phyloP scores from a whole-genome alignment of 1,140 invertebrate genomes.

The Ceratitis capitata region DNA sequence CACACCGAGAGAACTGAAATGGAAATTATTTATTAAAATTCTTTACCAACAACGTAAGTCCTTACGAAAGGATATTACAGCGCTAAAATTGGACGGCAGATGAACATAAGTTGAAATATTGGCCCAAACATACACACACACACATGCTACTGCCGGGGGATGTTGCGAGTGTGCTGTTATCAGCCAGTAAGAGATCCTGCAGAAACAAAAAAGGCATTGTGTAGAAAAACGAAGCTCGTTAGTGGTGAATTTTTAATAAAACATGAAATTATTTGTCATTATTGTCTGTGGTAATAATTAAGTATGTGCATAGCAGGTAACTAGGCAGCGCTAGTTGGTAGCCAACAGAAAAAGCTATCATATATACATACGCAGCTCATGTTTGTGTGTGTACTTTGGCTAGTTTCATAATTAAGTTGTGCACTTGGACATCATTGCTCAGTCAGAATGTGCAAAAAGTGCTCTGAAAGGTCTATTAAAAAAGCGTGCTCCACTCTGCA shows the following conservation, averaged over 20 bases:
- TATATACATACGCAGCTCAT: background rate
- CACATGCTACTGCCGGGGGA: background rate
- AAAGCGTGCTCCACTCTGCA: background rate
- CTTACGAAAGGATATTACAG: background rate
- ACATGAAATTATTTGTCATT: constrained; percentile 38
- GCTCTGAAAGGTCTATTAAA: background rate
- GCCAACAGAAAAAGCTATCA: background rate
- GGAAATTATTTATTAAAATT: constrained; percentile 37
- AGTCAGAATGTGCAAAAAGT: background rate
- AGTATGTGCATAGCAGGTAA: background rate
- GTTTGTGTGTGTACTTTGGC: background rate
- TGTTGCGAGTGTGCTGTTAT: background rate
- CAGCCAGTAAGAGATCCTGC: background rate
- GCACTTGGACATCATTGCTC: background rate
- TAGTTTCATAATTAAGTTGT: constrained; percentile 37
- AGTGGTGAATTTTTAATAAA: constrained; percentile 41
- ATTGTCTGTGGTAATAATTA: constrained; percentile 21
- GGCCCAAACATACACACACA: background rate
- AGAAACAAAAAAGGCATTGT: constrained; percentile 9
- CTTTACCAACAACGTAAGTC: background rate
- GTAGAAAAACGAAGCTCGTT: constrained; percentile 8
- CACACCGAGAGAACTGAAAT: constrained; percentile 2
- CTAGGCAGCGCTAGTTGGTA: background rate
- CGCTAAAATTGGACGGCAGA: background rate
- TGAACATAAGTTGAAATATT: background rate